Evolutionary conservation across 2,113 vertebrate species (phyloP), one percentile per base, ranked within the genome.

Genomic region (Tragelaphus buxtoni): DNA sequence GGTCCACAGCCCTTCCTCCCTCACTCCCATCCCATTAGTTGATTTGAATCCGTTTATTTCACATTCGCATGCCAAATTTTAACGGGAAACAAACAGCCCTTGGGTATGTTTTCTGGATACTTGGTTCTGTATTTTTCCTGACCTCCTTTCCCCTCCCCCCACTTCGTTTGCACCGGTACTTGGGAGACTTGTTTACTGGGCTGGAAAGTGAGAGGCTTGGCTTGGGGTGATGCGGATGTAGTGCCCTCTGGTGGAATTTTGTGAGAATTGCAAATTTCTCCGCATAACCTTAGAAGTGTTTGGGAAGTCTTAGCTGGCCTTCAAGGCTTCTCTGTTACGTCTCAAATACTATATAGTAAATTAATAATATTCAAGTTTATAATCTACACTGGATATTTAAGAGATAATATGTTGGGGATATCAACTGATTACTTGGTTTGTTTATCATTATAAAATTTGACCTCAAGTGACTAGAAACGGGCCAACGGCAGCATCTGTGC

Each of bases 161-260:
- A 3, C 30, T 32, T 65, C 58, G 32, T 86, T 94, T 76, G 79
- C 96, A 90, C 2, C 1, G 3, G 30, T 82, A 17, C 39, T 94
- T 69, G 26, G 1, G 47, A 94, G 88, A 55, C 61, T 97, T 98
- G 97, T 98, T 98, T 98, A 98, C 82, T 55, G 77, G 32, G 9
- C 8, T 81, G 90, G 10, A 2, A 35, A 82, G 14, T 17, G 0
- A 10, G 88, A 93, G 86, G 30, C 35, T 91, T 56, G 20, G 83
- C 49, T 72, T 20, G 6, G 11, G 93, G 86, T 24, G 56, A 89
- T 65, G 96, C 94, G 92, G 81, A 35, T 26, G 9, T 97, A 92
- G 98, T 96, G 97, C 98, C 98, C 98, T 97, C 98, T 98, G 97
- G 97, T 92, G 98, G 97, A 93, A 11, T 14, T 14, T 0, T 56